Evolutionary conservation across 2,888 invertebrate species (phyloP), one percentile per base, ranked within the genome.

Genomic region (Monochamus alternatus): DNA sequence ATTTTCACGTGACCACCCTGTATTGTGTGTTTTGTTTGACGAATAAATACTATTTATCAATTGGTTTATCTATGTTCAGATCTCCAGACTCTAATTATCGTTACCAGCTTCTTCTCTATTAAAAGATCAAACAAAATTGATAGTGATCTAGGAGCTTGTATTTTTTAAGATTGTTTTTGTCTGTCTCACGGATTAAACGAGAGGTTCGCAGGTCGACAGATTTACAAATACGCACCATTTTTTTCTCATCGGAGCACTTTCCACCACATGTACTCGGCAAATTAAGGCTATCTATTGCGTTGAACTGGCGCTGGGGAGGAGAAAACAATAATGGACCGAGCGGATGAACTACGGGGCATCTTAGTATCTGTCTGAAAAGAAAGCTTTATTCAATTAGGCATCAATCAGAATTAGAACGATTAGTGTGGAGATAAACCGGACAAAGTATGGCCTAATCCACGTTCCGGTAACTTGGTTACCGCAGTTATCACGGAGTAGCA

Each of bases 351-450:
- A 47, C 22, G n/a, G 58, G 74, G 65, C 43, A 22, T 67, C 69
- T 67, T 69, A 71, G 60, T 66, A 78, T 75, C 76, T 70, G 76
- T 77, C 74, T 76, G 78, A 78, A 78, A 79, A 80, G 82, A 81
- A 80, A 73, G 71, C 85, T 85, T 87, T 87, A 87, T 87, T 86
- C 86, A 87, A 87, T 87, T 87, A 87, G 83, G 78, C 85, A 87
- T 87, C 87, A 87, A 86, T 88, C 87, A 86, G 87, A 85, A 87
- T 88, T 86, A 87, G 85, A 83, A 81, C 84, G 85, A 87, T 87
- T 87, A 87, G 84, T 83, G 84, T 81, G 78, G 85, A 84, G 85
- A 85, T 86, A 86, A 86, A 85, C 77, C 69, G 74, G 78, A 78
- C 77, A 74, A 77, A 79, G 77, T 75, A 76, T 75, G 76, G 79